Evolutionary conservation across 2,113 vertebrate species (phyloP), one percentile per base, ranked within the genome.

Genomic region (Catharus bicknelli): DNA sequence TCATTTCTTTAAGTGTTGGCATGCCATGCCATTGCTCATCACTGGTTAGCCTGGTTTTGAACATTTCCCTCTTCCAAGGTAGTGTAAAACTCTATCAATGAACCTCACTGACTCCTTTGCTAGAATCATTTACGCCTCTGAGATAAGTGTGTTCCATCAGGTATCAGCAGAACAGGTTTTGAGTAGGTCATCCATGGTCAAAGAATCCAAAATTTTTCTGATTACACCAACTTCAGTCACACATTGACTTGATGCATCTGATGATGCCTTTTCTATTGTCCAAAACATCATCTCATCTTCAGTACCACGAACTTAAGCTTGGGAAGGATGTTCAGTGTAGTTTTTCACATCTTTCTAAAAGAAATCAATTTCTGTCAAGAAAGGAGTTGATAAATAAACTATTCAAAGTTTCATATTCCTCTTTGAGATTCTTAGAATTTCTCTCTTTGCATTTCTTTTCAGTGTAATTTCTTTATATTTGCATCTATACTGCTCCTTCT

Each of bases 251-350:
- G 45, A 26, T 22, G 26, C 20, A 51, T 32, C 38, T 91, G 80
- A 89, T 85, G 23, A 74, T 86, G 7, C 2, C 4, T 77, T 88
- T 95, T 76, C 50, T 88, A n/a, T 61, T 91, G 48, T 86, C 83
- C 40, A 69, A 95, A 97, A 96, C 70, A 58, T 86, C n/a, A 6
- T 75, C 55, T 90, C 40, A 66, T 45, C 36, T 73, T 83, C 55
- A 73, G 21, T 43, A 77, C 27, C 14, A 23, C 80, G 82, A 81
- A 43, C 42, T 61, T 72, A 76, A 25, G 4, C 23, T 88, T 54
- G 4, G 64, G 66, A 94, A 93, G 62, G 38, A 42, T 85, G 43
- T 47, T 66, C 27, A 30, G 20, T 82, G 43, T 58, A 86, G 27
- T 59, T 87, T 84, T 84, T 91, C 73, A 91, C 16, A 1, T 11